Percentiles rank a stretch among this genome's conserved stretches.
Evolutionary conservation across 1,140 invertebrate species (phyloP).

Genomic region (Diplogasteroides magnus): DNA sequence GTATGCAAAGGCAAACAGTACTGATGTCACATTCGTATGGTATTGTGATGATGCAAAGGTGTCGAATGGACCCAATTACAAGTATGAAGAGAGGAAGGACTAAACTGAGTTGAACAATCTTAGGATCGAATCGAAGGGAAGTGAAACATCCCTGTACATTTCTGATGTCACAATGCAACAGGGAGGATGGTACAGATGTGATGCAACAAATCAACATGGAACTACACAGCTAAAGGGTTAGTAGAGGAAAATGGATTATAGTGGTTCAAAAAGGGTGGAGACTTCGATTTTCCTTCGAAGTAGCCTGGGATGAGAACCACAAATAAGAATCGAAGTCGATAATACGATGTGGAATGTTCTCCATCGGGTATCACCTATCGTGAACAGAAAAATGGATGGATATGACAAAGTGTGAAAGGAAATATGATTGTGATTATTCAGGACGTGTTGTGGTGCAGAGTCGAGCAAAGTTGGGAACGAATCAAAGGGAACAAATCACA

Average conservation of each 20-base stretch:
- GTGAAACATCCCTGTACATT: conserved; percentile 34
- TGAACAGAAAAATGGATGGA: no score
- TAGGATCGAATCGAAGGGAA: conserved; percentile 29
- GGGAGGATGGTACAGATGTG: conserved; percentile 41
- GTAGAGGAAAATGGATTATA: no score
- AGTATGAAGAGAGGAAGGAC: conserved; percentile 8
- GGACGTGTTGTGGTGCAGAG: conserved; percentile 39
- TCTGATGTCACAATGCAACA: conserved; percentile 33
- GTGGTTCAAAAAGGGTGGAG: no score
- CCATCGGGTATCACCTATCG: no score
- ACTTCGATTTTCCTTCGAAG: no score
- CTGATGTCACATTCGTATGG: conserved; percentile 33
- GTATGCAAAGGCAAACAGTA: conserved; percentile 39
- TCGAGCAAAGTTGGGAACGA: conserved; percentile 27
- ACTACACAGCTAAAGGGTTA: conserved; percentile 35
- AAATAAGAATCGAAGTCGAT: no score
- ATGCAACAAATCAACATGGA: conserved; percentile 37
- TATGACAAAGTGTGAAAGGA: no score
- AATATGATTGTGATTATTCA: no score
- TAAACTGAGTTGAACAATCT: conserved; percentile 2
- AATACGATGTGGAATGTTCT: no score
- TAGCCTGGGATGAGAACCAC: no score
- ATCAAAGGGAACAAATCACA: conserved; percentile 42
- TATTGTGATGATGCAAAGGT: conserved; percentile 28
- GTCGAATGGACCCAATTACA: conserved; percentile 11